A percentile compares a stretch with the other conserved stretches of the same genome.
These are phyloP conservation scores for Silurus aristotelis DNA, from an alignment of 2,797 vertebrate genomes.

Conservation along the genomic window DNA sequence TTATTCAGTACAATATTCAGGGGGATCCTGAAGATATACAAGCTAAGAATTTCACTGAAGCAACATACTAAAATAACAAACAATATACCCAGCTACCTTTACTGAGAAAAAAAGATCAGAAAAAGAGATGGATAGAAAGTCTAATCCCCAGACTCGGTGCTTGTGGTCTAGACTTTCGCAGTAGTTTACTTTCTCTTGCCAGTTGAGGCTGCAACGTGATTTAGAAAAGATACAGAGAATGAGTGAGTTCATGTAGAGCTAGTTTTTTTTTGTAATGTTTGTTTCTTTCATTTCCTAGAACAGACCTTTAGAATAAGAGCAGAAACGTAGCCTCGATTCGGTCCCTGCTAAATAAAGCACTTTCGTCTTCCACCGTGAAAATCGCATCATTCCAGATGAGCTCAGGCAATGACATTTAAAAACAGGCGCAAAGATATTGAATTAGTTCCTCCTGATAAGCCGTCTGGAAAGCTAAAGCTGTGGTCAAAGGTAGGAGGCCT, in stretches of 20 bases:
- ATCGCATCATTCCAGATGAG: conserved; percentile 78
- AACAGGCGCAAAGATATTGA: conserved; percentile 75
- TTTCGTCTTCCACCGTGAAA: conserved; percentile 75
- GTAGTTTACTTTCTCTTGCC: conserved; percentile 49
- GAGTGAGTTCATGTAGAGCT: conserved; percentile 58
- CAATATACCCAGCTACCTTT: neutral
- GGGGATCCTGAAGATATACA: neutral
- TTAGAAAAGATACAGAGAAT: conserved; percentile 34
- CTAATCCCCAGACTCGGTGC: conserved; percentile 46
- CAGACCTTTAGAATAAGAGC: conserved; percentile 70
- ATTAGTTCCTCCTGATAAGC: conserved; percentile 79
- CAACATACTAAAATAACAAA: neutral
- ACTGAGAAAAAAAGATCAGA: neutral
- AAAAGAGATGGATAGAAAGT: conserved; percentile 17
- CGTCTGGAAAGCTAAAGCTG: conserved; percentile 63
- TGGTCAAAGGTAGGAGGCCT: conserved; percentile 49
- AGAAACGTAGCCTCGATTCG: conserved; percentile 33
- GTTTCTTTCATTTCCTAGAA: conserved; percentile 63
- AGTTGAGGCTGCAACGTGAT: conserved; percentile 47
- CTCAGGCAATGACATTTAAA: conserved; percentile 81
- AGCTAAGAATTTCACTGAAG: neutral
- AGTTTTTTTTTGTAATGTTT: conserved; percentile 35
- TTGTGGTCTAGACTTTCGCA: conserved; percentile 39
- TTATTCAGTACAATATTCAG: neutral
- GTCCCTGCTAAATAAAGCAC: conserved; percentile 69